Percentiles rank a stretch among this genome's conserved stretches.
phyloP scores from a whole-genome alignment of 2,113 vertebrate genomes.

The Mirounga angustirostris region DNA sequence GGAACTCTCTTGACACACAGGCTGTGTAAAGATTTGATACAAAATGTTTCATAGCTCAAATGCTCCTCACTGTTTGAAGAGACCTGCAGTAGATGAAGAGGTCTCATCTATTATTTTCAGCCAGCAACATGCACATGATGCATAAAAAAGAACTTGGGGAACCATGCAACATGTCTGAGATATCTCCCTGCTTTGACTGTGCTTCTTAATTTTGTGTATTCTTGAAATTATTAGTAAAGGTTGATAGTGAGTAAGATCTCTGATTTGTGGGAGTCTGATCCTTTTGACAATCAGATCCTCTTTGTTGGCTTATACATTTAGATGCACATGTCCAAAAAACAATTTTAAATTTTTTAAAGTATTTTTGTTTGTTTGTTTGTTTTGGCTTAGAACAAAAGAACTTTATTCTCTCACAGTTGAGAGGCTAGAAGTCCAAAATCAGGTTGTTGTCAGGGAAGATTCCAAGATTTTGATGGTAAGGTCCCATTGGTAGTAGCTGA shows the following conservation, averaged over 20 bases:
- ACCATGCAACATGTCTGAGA: not conserved
- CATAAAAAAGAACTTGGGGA: not conserved
- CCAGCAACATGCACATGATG: not conserved
- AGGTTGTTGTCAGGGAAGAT: too few species aligned
- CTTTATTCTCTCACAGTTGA: too few species aligned
- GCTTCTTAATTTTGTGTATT: not conserved
- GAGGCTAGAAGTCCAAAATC: too few species aligned
- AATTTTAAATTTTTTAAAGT: not conserved
- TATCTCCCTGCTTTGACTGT: not conserved
- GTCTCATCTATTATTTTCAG: not conserved
- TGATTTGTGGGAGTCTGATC: not conserved
- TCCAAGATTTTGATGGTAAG: not conserved
- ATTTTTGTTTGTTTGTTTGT: not conserved
- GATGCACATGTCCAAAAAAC: not conserved
- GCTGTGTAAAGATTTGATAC: not conserved
- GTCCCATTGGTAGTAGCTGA: not conserved
- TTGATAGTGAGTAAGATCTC: not conserved
- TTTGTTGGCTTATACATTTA: not conserved
- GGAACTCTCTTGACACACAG: not conserved
- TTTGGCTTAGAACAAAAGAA: too few species aligned
- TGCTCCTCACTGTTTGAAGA: not conserved
- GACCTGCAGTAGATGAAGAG: not conserved
- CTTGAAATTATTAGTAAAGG: not conserved
- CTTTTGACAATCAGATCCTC: not conserved
- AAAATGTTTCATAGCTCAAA: not conserved